Evolutionary conservation across 2,797 vertebrate species (phyloP).

Genomic region (Pseudochirops cupreus): DNA sequence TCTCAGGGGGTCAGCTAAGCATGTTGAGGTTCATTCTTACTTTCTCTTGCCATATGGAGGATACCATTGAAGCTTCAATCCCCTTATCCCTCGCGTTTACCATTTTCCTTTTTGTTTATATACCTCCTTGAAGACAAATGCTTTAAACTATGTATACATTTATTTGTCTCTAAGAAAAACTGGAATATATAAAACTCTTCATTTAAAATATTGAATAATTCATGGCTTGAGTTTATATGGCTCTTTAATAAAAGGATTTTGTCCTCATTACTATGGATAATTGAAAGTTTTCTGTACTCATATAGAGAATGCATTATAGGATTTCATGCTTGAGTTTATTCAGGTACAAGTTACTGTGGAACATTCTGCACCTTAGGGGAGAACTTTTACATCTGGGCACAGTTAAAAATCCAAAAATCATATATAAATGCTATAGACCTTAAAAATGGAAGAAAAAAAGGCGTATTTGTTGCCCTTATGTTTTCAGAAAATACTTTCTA

Average conservation of each 20-base stretch:
- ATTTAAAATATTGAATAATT: slow-evolving; percentile 27
- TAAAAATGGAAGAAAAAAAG: neutral
- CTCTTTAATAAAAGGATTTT: slow-evolving; percentile 7
- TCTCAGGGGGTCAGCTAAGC: neutral
- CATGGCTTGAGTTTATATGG: neutral
- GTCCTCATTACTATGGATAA: neutral
- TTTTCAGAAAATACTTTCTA: neutral
- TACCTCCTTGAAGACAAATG: neutral
- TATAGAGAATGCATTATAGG: neutral
- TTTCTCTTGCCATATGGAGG: neutral
- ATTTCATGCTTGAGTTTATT: neutral
- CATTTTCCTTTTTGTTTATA: neutral
- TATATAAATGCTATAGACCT: neutral
- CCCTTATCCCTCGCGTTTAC: neutral
- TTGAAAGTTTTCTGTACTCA: neutral
- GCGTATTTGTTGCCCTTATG: neutral
- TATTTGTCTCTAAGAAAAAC: neutral
- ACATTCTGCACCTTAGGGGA: neutral
- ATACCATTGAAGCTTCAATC: neutral
- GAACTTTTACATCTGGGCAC: neutral
- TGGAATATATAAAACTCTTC: slow-evolving; percentile 11
- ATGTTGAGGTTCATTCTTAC: neutral
- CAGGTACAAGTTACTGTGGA: neutral
- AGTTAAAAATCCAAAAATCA: neutral
- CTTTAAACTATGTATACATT: neutral